Conservation (phyloP, 2,797 vertebrate genomes). For the Holocentrus rufus region DNA sequence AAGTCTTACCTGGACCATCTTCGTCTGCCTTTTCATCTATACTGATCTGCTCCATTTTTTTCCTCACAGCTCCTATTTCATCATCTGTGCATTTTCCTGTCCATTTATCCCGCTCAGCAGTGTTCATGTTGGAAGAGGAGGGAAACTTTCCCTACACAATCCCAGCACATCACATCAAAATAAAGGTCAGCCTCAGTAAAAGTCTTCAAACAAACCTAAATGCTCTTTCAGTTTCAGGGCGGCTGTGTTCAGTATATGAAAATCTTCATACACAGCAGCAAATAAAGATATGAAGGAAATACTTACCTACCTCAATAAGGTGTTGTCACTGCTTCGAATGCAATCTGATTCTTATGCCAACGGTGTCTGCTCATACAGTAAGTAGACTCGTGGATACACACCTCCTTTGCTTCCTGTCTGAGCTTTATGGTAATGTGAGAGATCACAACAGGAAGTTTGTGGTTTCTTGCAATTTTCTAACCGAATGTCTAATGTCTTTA, state of each 20-base stretch:
- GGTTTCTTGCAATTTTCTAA: too few species aligned
- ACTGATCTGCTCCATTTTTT: constrained; percentile 38
- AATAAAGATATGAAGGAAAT: not conserved
- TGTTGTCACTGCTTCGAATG: not conserved
- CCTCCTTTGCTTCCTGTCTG: not conserved
- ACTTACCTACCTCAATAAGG: not conserved
- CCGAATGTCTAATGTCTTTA: not conserved
- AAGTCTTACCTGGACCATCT: constrained; percentile 38
- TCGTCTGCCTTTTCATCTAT: constrained; percentile 8
- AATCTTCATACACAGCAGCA: not conserved
- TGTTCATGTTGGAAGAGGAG: not conserved
- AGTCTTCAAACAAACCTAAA: not conserved
- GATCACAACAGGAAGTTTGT: constrained; percentile 51
- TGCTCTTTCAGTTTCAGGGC: not conserved
- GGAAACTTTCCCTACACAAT: not conserved
- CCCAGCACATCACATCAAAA: not conserved
- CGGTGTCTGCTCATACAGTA: not conserved
- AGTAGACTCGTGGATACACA: not conserved
- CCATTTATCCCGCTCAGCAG: not conserved
- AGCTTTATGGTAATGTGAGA: not conserved
- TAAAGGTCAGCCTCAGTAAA: not conserved
- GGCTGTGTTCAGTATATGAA: not conserved
- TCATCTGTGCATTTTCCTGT: not conserved
- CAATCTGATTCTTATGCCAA: not conserved
- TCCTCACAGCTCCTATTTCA: not conserved